These are phyloP conservation scores for Norana najaformis DNA, from an alignment of 2,888 invertebrate species.

Conservation along the genomic window DNA sequence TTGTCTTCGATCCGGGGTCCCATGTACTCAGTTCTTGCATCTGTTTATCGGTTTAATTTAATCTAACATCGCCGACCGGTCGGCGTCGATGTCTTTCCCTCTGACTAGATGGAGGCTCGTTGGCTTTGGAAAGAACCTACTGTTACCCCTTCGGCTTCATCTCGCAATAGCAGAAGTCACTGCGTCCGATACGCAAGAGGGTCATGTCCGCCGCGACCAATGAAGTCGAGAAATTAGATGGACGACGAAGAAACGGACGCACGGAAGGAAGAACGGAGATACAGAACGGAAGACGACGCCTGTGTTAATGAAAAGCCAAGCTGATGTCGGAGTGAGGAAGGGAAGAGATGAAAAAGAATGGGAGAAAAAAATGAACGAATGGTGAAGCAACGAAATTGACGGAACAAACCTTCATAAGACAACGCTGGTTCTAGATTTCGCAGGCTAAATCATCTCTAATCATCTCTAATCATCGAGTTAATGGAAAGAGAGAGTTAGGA, in stretches of 20 bases:
- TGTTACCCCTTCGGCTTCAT: background rate
- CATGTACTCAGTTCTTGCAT: background rate
- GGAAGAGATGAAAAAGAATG: background rate
- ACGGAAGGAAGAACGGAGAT: background rate
- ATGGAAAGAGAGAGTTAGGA: too few species aligned
- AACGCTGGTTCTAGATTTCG: background rate
- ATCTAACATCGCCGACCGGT: background rate
- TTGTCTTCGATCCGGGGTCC: background rate
- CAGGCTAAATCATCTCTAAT: background rate
- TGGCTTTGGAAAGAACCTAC: too few species aligned
- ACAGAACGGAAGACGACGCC: background rate
- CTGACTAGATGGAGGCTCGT: background rate
- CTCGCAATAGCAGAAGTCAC: background rate
- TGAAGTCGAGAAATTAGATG: constrained; percentile 1
- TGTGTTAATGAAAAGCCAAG: too few species aligned
- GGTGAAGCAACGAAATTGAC: background rate
- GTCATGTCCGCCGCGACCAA: background rate
- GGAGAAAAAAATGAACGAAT: background rate
- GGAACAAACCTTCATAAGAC: background rate
- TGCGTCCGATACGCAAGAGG: background rate
- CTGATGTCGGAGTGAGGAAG: background rate
- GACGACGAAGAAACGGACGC: too few species aligned
- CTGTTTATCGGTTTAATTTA: constrained; percentile 13
- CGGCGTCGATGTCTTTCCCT: background rate
- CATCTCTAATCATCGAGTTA: too few species aligned